A percentile compares a stretch with the other conserved stretches of the same genome.
Evolutionary conservation across 2,113 vertebrate species (phyloP).

Genomic region (Ciconia stormi): DNA sequence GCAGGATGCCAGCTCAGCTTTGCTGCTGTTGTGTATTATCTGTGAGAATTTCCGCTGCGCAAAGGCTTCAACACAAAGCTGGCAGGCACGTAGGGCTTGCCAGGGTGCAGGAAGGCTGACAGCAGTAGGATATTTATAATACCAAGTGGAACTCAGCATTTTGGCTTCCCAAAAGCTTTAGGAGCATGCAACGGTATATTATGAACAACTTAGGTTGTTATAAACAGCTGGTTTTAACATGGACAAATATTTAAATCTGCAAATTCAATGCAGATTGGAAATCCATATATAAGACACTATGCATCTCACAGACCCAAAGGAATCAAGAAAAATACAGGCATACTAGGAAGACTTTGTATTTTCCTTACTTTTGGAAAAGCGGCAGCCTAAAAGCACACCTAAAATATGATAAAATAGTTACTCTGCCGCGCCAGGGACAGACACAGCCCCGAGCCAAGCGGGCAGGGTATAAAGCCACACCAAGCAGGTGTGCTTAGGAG

Average conservation of each 20-base stretch:
- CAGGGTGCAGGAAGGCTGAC: neutral
- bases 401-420: neutral
- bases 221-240: neutral
- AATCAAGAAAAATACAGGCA: neutral
- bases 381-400: neutral
- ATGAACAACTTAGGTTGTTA: neutral
- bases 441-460: neutral
- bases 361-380: neutral
- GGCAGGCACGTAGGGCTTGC: neutral
- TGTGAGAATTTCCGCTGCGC: neutral
- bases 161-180: neutral
- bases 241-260: neutral
- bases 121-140: neutral
- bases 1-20: neutral
- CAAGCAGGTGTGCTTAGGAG: neutral
- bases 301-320: neutral
- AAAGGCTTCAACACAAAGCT: neutral
- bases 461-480: neutral
- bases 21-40: neutral
- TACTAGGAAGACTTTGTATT: neutral
- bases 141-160: neutral
- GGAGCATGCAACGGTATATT: neutral
- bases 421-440: neutral
- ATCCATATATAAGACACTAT: neutral
- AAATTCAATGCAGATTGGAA: neutral